A percentile compares a stretch with the other conserved stretches of the same genome.
Conservation (phyloP, 64 coral and sea anemone species). For the Orbicella faveolata region DNA sequence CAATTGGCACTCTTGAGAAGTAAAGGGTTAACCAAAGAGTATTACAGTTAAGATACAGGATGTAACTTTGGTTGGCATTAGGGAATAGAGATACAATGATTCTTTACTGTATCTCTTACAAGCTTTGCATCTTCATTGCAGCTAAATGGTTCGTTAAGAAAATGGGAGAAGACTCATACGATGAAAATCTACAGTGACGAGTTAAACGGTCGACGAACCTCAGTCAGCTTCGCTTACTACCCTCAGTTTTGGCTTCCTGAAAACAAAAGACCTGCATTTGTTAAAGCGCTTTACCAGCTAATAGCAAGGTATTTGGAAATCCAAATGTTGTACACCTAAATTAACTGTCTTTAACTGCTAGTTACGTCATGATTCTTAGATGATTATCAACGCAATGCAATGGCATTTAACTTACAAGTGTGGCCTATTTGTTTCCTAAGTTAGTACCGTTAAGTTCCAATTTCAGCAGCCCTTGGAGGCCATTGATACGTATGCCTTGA, state of each 20-base stretch:
- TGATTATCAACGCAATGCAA: too few species aligned
- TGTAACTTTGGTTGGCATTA: too few species aligned
- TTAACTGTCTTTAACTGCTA: too few species aligned
- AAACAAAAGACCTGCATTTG: slow-evolving; percentile 65
- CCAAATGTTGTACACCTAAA: background rate
- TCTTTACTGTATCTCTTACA: too few species aligned
- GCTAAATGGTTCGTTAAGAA: slow-evolving; percentile 78
- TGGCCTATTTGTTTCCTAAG: background rate
- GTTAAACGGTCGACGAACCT: slow-evolving; percentile 69
- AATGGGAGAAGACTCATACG: slow-evolving; percentile 87
- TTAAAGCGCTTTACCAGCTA: slow-evolving; percentile 74
- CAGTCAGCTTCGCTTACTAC: slow-evolving; percentile 89
- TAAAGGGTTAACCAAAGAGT: too few species aligned
- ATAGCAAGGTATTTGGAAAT: slow-evolving; percentile 62
- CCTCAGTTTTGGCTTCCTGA: slow-evolving; percentile 85
- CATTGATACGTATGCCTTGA: too few species aligned
- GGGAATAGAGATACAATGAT: too few species aligned
- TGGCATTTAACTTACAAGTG: too few species aligned
- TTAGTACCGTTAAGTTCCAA: background rate
- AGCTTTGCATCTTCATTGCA: slow-evolving; percentile 8
- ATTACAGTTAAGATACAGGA: too few species aligned
- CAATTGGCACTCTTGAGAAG: too few species aligned
- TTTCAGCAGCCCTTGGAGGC: too few species aligned
- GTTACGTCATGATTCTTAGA: too few species aligned
- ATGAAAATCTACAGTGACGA: slow-evolving; percentile 75